A percentile compares a stretch with the other conserved stretches of the same genome.
These are phyloP conservation scores for Spisula solida DNA, from an alignment of 2,888 invertebrate species.

Conservation along the genomic window DNA sequence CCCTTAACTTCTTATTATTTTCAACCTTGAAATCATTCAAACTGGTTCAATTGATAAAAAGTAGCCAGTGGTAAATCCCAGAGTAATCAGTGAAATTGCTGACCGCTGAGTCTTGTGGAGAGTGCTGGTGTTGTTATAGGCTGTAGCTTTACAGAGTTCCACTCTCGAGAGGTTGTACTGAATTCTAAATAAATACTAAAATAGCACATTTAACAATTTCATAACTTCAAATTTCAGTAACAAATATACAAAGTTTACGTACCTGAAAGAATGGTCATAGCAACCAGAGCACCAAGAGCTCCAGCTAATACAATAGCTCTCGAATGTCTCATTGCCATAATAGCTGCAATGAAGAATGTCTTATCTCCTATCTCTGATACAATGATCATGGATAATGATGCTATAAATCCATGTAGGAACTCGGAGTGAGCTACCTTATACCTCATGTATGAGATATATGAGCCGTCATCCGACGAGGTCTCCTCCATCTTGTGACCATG, in stretches of 20 bases:
- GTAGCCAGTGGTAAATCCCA: too few relatives aligned
- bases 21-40: too few relatives aligned
- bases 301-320: slow-evolving; percentile 96
- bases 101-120: too few relatives aligned
- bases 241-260: slow-evolving; percentile 66
- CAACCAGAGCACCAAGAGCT: slow-evolving; percentile 95
- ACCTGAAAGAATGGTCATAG: slow-evolving; percentile 98
- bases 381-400: slow-evolving; percentile 97
- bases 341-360: slow-evolving; percentile 99
- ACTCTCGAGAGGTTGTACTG: too few relatives aligned
- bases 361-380: slow-evolving; percentile 99
- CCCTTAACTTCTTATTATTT: too few relatives aligned
- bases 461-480: slow-evolving; percentile 73
- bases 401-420: slow-evolving; percentile 97
- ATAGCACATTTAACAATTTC: too few relatives aligned
- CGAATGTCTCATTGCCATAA: slow-evolving; percentile 99
- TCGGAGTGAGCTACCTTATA: slow-evolving; percentile 88
- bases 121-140: too few relatives aligned
- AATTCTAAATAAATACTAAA: too few relatives aligned
- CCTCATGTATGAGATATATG: slow-evolving; percentile 67
- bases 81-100: too few relatives aligned
- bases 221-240: background rate
- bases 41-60: too few relatives aligned
- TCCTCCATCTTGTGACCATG: slow-evolving; percentile 66
- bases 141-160: too few relatives aligned